phyloP scores from a whole-genome alignment of 2,888 invertebrate species.

The Tiphia femorata region DNA sequence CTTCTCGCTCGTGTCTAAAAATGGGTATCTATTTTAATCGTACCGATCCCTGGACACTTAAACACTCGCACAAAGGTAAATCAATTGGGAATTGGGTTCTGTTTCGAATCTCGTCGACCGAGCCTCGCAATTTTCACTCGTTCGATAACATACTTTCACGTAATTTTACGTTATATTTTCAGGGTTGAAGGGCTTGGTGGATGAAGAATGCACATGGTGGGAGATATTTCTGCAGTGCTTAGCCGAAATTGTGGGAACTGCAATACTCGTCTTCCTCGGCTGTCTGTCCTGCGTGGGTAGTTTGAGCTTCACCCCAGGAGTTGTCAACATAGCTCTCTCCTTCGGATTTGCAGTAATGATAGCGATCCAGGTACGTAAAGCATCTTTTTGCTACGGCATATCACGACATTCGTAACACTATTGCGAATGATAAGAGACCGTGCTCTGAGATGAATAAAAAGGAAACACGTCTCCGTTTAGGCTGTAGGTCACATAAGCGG shows the following conservation, averaged over 20 bases:
- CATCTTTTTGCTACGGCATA: too few relatives aligned
- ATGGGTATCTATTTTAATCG: too few relatives aligned
- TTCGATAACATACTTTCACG: not conserved
- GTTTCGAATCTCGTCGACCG: too few relatives aligned
- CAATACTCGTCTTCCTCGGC: slow-evolving; percentile 78
- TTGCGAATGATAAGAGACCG: too few relatives aligned
- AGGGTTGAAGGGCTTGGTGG: slow-evolving; percentile 54
- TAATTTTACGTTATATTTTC: slow-evolving; percentile 16
- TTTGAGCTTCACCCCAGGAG: slow-evolving; percentile 61
- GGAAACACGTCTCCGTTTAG: slow-evolving; percentile 63
- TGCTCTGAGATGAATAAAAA: too few relatives aligned
- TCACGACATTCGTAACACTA: too few relatives aligned
- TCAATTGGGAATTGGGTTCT: too few relatives aligned
- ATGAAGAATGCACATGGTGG: slow-evolving; percentile 44
- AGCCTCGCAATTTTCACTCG: not conserved
- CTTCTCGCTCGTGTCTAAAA: too few relatives aligned
- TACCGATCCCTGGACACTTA: too few relatives aligned
- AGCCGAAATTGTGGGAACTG: slow-evolving; percentile 79
- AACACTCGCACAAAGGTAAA: too few relatives aligned
- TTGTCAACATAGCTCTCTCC: slow-evolving; percentile 71
- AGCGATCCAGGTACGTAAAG: slow-evolving; percentile 78
- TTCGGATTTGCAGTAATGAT: slow-evolving; percentile 80
- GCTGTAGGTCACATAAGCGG: slow-evolving; percentile 84
- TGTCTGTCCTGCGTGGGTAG: slow-evolving; percentile 77
- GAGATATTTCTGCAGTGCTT: slow-evolving; percentile 63